A percentile compares a stretch with the other conserved stretches of the same genome.
phyloP scores from a whole-genome alignment of 2,797 vertebrate species.

The Oophaga sylvatica region DNA sequence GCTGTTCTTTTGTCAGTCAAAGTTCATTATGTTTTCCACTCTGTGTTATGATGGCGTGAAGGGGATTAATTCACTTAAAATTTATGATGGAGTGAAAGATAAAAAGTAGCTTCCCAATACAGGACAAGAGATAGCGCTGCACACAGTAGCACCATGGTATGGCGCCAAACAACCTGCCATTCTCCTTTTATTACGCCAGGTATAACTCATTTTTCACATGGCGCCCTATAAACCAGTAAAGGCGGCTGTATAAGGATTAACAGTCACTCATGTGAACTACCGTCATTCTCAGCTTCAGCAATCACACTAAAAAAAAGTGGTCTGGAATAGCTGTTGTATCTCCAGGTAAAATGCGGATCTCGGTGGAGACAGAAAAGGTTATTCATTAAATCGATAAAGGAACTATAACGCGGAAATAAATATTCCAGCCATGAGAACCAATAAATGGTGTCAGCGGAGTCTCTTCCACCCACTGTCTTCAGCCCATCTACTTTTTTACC shows the following conservation, averaged over 20 bases:
- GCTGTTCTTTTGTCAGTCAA: not conserved
- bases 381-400: slow-evolving; percentile 39
- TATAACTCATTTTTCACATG: slow-evolving; percentile 5
- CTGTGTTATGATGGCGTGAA: not conserved
- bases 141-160: not conserved
- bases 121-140: not conserved
- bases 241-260: slow-evolving; percentile 29
- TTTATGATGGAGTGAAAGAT: not conserved
- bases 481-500: not conserved
- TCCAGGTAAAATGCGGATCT: too few relatives aligned
- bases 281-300: not conserved
- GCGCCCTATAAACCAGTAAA: not conserved
- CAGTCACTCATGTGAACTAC: not conserved
- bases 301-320: not conserved
- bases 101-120: not conserved
- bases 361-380: slow-evolving; percentile 10
- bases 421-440: not conserved
- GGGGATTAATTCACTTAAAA: not conserved
- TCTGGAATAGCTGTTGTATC: not conserved
- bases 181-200: slow-evolving; percentile 8
- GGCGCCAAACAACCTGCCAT: slow-evolving; percentile 17
- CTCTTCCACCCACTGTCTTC: not conserved
- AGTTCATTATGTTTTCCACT: not conserved
- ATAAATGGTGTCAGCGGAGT: not conserved
- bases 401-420: slow-evolving; percentile 24